phyloP scores from a whole-genome alignment of 2,888 invertebrate genomes.

The Kryphioiulus occultus region DNA sequence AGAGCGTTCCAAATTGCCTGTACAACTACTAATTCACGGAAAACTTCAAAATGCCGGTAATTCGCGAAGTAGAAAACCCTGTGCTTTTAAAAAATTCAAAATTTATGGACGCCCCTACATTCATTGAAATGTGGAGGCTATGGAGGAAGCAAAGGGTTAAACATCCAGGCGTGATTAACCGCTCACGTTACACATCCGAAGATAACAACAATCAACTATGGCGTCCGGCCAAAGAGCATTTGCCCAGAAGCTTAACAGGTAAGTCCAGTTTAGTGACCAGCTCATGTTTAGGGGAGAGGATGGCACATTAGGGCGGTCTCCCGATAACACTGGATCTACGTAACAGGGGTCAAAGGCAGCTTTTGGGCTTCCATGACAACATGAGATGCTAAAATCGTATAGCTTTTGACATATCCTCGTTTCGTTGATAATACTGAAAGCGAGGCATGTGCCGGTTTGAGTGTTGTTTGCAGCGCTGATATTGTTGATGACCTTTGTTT shows the following conservation, averaged over 20 bases:
- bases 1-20: too few relatives aligned
- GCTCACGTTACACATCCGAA: neutral
- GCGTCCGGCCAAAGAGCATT: slow-evolving; percentile 68
- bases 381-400: neutral
- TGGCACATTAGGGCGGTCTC: neutral
- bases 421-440: neutral
- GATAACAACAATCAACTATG: slow-evolving; percentile 46
- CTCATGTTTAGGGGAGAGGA: neutral
- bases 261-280: slow-evolving; percentile 55
- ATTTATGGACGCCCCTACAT: neutral
- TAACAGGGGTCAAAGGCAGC: neutral
- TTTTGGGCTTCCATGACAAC: neutral
- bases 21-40: too few relatives aligned
- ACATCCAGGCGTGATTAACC: slow-evolving; percentile 10
- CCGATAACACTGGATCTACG: neutral
- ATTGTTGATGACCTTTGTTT: neutral
- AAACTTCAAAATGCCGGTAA: neutral
- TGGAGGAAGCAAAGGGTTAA: neutral
- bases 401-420: neutral
- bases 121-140: neutral
- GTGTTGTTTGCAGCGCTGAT: neutral
- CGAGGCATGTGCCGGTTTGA: neutral
- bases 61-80: neutral
- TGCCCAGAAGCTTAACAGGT: slow-evolving; percentile 76
- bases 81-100: neutral